Evolutionary conservation across 2,888 invertebrate genomes (phyloP).

Genomic region (Cataglyphis livida): DNA sequence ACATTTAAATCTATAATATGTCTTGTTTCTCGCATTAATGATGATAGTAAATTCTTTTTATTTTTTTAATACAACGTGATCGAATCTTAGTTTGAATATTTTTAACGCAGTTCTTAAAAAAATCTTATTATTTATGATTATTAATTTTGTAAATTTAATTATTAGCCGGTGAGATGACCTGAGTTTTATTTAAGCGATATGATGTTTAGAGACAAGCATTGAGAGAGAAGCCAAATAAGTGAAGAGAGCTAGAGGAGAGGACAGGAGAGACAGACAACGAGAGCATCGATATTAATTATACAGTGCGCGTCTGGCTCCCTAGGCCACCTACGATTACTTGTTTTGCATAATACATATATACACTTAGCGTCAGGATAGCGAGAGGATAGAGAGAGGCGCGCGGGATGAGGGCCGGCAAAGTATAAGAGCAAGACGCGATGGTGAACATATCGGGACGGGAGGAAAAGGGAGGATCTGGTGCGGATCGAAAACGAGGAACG

Average conservation of each 20-base stretch:
- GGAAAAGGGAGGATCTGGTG: slow-evolving; percentile 63
- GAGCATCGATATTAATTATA: slow-evolving; percentile 80
- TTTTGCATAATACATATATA: slow-evolving; percentile 82
- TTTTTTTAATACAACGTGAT: not conserved
- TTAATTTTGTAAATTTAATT: slow-evolving; percentile 59
- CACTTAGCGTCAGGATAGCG: slow-evolving; percentile 74
- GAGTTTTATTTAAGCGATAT: slow-evolving; percentile 32
- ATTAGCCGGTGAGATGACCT: slow-evolving; percentile 50
- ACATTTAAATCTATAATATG: not conserved
- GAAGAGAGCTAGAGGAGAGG: slow-evolving; percentile 17
- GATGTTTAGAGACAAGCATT: slow-evolving; percentile 30
- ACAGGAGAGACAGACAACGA: slow-evolving; percentile 67
- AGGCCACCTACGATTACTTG: slow-evolving; percentile 81
- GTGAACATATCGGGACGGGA: slow-evolving; percentile 30
- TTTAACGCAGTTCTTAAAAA: not conserved
- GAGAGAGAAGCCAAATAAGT: slow-evolving; percentile 16
- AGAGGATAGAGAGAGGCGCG: slow-evolving; percentile 60
- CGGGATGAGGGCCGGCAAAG: slow-evolving; percentile 61
- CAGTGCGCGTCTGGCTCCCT: slow-evolving; percentile 76
- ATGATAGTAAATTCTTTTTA: not conserved
- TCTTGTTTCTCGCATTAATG: not conserved
- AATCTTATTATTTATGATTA: not conserved
- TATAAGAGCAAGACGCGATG: slow-evolving; percentile 58
- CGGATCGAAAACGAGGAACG: slow-evolving; percentile 75
- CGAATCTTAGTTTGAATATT: not conserved